Evolutionary conservation across 2,113 vertebrate species (phyloP).

Genomic region (Hiodon alosoides): DNA sequence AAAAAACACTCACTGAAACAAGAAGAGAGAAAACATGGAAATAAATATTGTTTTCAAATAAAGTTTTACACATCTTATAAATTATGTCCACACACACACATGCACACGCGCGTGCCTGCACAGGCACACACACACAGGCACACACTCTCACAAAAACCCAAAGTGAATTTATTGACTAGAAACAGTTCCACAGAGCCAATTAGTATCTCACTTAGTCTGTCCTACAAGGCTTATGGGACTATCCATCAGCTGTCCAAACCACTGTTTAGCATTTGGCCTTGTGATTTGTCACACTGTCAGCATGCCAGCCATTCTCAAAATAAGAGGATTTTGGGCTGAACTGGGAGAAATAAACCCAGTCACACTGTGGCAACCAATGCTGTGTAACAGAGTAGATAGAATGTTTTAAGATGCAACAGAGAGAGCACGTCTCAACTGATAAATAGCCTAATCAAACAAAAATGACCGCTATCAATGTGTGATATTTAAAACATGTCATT

Average conservation of each 20-base stretch:
- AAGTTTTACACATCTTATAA: too few relatives aligned
- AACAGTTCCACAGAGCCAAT: constrained; percentile 74
- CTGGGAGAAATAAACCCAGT: not conserved
- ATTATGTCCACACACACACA: not conserved
- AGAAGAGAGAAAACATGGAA: too few relatives aligned
- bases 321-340: constrained; percentile 13
- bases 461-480: not conserved
- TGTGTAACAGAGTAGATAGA: not conserved
- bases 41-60: too few relatives aligned
- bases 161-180: constrained; percentile 72
- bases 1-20: too few relatives aligned
- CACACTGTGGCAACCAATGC: not conserved
- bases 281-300: constrained; percentile 76
- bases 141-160: constrained; percentile 43
- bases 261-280: constrained; percentile 74
- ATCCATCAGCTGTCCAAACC: constrained; percentile 77
- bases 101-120: not conserved
- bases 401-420: not conserved
- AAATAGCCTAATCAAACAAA: not conserved
- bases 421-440: too few relatives aligned
- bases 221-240: constrained; percentile 69
- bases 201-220: constrained; percentile 70
- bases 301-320: constrained; percentile 45
- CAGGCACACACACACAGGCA: not conserved
- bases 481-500: not conserved